Evolutionary conservation across 2,888 invertebrate genomes (phyloP).

Genomic region (Tromatobia lineatoria): DNA sequence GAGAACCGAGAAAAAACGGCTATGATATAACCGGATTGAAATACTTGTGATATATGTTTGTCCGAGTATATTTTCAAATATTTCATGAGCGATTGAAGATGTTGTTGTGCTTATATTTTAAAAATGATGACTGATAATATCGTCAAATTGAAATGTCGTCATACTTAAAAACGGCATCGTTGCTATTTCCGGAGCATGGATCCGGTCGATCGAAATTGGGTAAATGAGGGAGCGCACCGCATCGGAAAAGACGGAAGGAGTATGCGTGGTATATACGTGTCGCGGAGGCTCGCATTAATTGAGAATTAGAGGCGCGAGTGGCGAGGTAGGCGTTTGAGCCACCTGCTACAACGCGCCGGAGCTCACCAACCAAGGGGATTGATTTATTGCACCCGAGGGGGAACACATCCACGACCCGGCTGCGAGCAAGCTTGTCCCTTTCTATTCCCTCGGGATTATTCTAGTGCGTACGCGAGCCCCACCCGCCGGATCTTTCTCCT

Average conservation of each 20-base stretch:
- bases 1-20: too few species aligned
- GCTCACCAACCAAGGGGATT: slow-evolving; percentile 78
- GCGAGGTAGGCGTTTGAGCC: slow-evolving; percentile 80
- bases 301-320: slow-evolving; percentile 84
- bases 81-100: too few species aligned
- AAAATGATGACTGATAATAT: too few species aligned
- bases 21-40: too few species aligned
- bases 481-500: slow-evolving; percentile 15
- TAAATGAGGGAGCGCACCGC: neutral
- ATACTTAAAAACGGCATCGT: too few species aligned
- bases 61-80: too few species aligned
- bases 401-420: slow-evolving; percentile 56
- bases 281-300: slow-evolving; percentile 81
- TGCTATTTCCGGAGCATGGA: too few species aligned
- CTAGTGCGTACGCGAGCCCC: slow-evolving; percentile 12
- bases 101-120: too few species aligned
- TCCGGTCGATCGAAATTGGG: neutral
- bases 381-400: slow-evolving; percentile 84
- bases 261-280: slow-evolving; percentile 7
- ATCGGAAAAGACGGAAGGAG: neutral
- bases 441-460: slow-evolving; percentile 51
- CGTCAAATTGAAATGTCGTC: too few species aligned
- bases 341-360: slow-evolving; percentile 83
- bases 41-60: too few species aligned
- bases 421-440: slow-evolving; percentile 58